These are phyloP conservation scores for Tenebrio molitor DNA, from an alignment of 1,140 invertebrate genomes.

Conservation along the genomic window DNA sequence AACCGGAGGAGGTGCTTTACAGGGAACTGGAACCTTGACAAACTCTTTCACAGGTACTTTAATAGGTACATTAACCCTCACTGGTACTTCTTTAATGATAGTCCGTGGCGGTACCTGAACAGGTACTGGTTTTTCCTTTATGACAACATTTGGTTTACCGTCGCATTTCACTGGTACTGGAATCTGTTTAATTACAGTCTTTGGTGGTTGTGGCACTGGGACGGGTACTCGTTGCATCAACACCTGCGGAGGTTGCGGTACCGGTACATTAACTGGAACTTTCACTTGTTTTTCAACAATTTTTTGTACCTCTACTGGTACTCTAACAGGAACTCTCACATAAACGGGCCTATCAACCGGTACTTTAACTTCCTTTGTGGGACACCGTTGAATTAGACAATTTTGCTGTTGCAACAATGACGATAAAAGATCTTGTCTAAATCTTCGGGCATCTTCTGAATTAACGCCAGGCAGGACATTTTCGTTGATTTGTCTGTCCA, in stretches of 20 bases:
- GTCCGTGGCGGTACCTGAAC: neutral
- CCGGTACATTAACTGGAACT: neutral
- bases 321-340: neutral
- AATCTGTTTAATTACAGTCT: conserved; percentile 25
- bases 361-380: neutral
- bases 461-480: neutral
- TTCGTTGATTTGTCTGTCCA: neutral
- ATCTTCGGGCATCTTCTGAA: neutral
- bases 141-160: neutral
- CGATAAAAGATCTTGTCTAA: neutral
- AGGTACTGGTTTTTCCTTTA: conserved; percentile 17
- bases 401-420: neutral
- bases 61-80: neutral
- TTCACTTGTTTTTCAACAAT: neutral
- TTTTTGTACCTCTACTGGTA: neutral
- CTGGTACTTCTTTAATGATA: neutral
- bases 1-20: too few relatives aligned
- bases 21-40: conserved; percentile 9
- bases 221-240: conserved; percentile 8
- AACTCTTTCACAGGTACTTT: neutral
- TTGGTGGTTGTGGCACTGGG: conserved; percentile 23
- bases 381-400: too few relatives aligned
- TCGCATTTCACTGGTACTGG: neutral
- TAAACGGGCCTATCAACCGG: neutral
- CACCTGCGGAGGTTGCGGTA: conserved; percentile 1